Conservation (phyloP, 2,888 invertebrate genomes). For the Bunonema sp. region DNA sequence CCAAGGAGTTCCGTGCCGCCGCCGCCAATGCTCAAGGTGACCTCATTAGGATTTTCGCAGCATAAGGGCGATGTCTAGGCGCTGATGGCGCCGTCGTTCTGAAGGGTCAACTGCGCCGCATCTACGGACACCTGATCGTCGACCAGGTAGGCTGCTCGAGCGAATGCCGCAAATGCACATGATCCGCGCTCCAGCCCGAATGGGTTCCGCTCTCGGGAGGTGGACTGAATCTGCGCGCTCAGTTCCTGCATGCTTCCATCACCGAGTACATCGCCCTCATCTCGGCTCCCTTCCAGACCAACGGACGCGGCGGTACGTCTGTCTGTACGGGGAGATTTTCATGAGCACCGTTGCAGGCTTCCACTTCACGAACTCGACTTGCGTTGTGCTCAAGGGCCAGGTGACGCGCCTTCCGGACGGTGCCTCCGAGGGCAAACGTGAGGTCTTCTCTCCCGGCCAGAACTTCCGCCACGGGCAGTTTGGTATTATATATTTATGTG, state of each 20-base stretch:
- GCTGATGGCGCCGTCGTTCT: conserved; percentile 9
- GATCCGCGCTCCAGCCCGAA: conserved; percentile 3
- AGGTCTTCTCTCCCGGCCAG: conserved; percentile 12
- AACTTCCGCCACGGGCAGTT: conserved; percentile 40
- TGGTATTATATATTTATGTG: too few relatives aligned
- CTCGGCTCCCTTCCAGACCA: conserved; percentile 18
- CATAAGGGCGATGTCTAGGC: not conserved
- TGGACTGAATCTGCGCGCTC: conserved; percentile 15
- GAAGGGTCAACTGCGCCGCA: conserved; percentile 10
- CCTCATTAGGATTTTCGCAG: conserved; percentile 1
- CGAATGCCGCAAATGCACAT: too few relatives aligned
- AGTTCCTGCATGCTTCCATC: conserved; percentile 21
- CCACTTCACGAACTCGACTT: conserved; percentile 40
- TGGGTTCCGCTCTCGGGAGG: conserved; percentile 14
- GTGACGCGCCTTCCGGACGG: conserved; percentile 17
- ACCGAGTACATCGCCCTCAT: conserved; percentile 34
- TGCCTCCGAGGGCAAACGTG: not conserved
- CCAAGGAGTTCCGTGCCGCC: conserved; percentile 29
- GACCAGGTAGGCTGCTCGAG: too few relatives aligned
- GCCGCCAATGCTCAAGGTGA: conserved; percentile 21
- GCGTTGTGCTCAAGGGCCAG: conserved; percentile 39
- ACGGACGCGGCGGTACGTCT: conserved; percentile 24
- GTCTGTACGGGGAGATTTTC: not conserved
- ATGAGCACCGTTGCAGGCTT: conserved; percentile 16
- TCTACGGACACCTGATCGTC: conserved; percentile 7